phyloP scores from a whole-genome alignment of 2,888 invertebrate species.

The Brenthis hecate region DNA sequence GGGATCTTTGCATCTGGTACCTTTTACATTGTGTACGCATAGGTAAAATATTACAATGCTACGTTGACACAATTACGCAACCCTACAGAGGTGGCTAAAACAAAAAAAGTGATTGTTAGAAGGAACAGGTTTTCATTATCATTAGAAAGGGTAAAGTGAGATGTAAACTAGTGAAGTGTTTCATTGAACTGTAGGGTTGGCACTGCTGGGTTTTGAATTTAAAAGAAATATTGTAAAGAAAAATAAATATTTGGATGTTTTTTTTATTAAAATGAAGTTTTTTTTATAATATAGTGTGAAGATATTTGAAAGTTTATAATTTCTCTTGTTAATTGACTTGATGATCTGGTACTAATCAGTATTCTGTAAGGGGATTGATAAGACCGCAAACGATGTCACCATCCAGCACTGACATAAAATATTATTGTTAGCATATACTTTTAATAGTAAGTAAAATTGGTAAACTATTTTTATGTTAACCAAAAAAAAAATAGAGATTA shows the following conservation, averaged over 20 bases:
- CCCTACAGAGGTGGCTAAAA: slow-evolving; percentile 66
- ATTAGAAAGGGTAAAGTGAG: slow-evolving; percentile 77
- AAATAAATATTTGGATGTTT: neutral
- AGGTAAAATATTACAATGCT: slow-evolving; percentile 60
- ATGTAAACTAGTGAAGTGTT: slow-evolving; percentile 70
- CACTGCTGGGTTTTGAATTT: slow-evolving; percentile 11
- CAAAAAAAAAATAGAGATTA: neutral
- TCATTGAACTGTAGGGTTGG: slow-evolving; percentile 59
- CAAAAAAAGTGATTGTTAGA: slow-evolving; percentile 77
- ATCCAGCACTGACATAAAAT: too few species aligned
- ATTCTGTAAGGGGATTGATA: too few species aligned
- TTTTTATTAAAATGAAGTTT: too few species aligned
- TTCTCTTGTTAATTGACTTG: too few species aligned
- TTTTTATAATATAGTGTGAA: too few species aligned
- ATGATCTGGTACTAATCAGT: too few species aligned
- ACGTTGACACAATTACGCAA: slow-evolving; percentile 75
- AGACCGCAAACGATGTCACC: too few species aligned
- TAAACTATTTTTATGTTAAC: too few species aligned
- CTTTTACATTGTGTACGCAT: slow-evolving; percentile 64
- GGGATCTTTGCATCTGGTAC: slow-evolving; percentile 61
- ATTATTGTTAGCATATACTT: too few species aligned
- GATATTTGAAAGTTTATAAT: too few species aligned
- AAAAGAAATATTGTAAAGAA: neutral
- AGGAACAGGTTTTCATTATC: slow-evolving; percentile 79
- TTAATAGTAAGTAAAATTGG: too few species aligned